Evolutionary conservation across 1,140 invertebrate genomes (phyloP).

Genomic region (Octopus bimaculoides): DNA sequence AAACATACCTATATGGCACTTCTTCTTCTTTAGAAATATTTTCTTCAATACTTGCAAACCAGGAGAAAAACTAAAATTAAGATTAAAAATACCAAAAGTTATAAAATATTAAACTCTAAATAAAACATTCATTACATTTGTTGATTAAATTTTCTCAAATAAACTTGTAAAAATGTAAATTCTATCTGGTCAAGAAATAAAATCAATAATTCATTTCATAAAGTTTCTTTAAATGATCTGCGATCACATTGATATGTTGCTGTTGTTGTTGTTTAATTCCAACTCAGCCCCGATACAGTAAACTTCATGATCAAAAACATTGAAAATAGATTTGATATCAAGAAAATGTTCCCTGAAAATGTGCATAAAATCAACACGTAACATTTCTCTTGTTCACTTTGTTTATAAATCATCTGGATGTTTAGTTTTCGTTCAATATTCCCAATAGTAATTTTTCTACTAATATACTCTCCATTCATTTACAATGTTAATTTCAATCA

Average conservation of each 20-base stretch:
- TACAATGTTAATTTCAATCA: too few relatives aligned
- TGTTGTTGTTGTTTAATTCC: background rate
- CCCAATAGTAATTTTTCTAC: too few relatives aligned
- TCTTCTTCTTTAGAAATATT: slow-evolving; percentile 67
- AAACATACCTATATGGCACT: slow-evolving; percentile 61
- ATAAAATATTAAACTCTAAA: too few relatives aligned
- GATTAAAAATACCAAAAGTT: slow-evolving; percentile 10
- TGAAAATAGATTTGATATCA: too few relatives aligned
- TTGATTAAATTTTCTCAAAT: background rate
- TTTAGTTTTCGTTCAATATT: too few relatives aligned
- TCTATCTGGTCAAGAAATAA: background rate
- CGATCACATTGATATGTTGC: background rate
- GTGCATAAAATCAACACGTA: too few relatives aligned
- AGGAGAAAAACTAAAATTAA: slow-evolving; percentile 64
- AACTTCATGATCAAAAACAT: too few relatives aligned
- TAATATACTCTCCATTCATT: too few relatives aligned
- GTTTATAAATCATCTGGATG: too few relatives aligned
- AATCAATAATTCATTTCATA: background rate
- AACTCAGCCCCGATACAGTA: too few relatives aligned
- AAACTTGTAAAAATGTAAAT: background rate
- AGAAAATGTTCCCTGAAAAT: too few relatives aligned
- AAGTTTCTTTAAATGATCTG: background rate
- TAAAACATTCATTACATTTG: background rate
- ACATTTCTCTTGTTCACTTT: too few relatives aligned
- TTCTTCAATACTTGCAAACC: slow-evolving; percentile 69